Percentiles rank a stretch among this genome's conserved stretches.
Conservation (phyloP, 1,140 invertebrate genomes). For the Drosophila nannoptera region DNA sequence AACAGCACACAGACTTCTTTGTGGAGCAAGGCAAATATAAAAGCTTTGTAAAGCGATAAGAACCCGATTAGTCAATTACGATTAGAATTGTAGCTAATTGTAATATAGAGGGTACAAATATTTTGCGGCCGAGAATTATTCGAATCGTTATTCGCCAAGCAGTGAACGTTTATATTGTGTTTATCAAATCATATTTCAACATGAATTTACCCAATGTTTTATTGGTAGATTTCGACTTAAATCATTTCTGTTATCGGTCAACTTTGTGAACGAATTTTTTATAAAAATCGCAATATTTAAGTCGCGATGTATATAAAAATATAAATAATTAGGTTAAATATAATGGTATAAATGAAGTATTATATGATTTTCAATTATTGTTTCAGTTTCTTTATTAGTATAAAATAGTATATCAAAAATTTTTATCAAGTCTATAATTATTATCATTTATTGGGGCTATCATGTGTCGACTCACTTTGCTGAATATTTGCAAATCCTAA, state of each 20-base stretch:
- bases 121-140: constrained; percentile 12
- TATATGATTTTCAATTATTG: constrained; percentile 44
- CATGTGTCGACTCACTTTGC: constrained; percentile 41
- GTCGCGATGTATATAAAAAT: no score
- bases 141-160: neutral
- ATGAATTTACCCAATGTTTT: no score
- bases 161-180: no score
- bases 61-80: constrained; percentile 52
- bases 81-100: constrained; percentile 36
- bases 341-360: neutral
- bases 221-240: no score
- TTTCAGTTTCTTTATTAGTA: constrained; percentile 71
- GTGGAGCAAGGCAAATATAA: constrained; percentile 82
- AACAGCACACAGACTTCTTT: constrained; percentile 81
- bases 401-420: constrained; percentile 76
- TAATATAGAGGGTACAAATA: constrained; percentile 2
- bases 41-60: constrained; percentile 70
- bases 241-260: no score
- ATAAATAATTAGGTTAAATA: no score
- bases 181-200: no score
- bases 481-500: constrained; percentile 47
- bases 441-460: constrained; percentile 71
- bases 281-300: no score
- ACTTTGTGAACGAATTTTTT: no score
- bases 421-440: constrained; percentile 75